Evolutionary conservation across 2,888 invertebrate species (phyloP), one percentile per base, ranked within the genome.

Genomic region (Eupithecia insigniata): DNA sequence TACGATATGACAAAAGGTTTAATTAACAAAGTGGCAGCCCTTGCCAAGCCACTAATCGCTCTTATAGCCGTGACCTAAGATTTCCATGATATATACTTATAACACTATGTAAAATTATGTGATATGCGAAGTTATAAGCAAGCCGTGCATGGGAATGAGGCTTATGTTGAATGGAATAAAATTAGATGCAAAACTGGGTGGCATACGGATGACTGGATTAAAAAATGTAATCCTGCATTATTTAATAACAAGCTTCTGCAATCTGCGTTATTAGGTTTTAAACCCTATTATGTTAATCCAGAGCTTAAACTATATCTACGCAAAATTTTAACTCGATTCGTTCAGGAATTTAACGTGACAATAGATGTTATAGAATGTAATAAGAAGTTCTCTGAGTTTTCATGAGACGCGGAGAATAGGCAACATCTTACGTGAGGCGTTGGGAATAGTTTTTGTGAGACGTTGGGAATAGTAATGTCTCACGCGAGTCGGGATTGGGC

Each of bases 51-150:
- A 46, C 72, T 74, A 55, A 69, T 70, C 74, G 71, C 76, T 77
- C 81, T 80, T 74, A 64, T 58, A 81, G 80, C 78, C 81, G 80
- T 87, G 85, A 84, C 83, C 84, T 84, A 85, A 88, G 86, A 84
- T 82, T 82, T 81, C 81, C 80, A 81, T 81, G 82, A 67, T 67
- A 67, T 66, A 51, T 12, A 26, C n/a, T 14, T 26, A 55, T 26
- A 55, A 55, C 26, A 55, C 14, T 26, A 51, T 51, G 51, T 51
- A 51, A 51, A 51, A 51, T n/a, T 51, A 51, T 12, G 22, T 51
- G 51, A 51, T 51, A 51, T 51, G 51, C 2, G 22, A 26, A 55
- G 46, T 61, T 65, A 16, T 39, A 14, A 65, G 65, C 55, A 46
- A 58, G 22, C 6, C 28, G 62, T 46, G 68, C 43, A 73, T 70